Percentiles rank a stretch among this genome's conserved stretches.
Evolutionary conservation across 2,113 vertebrate species (phyloP).

Genomic region (Serilophus lunatus): DNA sequence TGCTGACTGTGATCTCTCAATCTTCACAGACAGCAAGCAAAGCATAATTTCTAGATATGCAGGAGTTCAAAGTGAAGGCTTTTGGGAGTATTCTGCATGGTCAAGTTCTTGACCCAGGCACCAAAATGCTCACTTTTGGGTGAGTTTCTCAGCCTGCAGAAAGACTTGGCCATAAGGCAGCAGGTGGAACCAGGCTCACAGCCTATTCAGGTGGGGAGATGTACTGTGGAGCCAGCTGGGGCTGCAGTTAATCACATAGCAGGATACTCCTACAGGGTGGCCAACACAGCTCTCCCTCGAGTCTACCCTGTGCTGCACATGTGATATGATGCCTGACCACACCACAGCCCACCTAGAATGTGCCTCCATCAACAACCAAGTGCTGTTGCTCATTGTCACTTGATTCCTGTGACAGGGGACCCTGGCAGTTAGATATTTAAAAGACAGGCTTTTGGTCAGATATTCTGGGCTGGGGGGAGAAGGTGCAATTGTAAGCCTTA

Average conservation of each 20-base stretch:
- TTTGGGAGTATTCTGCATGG: not conserved
- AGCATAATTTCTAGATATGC: not conserved
- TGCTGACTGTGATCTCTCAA: not conserved
- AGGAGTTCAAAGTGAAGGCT: not conserved
- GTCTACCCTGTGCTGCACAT: not conserved
- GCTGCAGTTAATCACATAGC: not conserved
- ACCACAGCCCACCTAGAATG: not conserved
- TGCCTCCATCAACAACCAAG: not conserved
- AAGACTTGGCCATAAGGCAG: not conserved
- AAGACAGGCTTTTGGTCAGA: not conserved
- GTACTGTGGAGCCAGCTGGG: not conserved
- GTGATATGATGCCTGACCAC: not conserved
- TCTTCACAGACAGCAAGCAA: not conserved
- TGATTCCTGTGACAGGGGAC: not conserved
- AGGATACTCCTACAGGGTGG: accelerated
- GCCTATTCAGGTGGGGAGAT: accelerated
- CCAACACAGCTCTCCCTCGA: not conserved
- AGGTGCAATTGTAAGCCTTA: not conserved
- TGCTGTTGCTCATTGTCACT: not conserved
- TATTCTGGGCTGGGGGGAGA: not conserved
- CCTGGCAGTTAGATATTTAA: accelerated
- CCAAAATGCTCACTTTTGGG: not conserved
- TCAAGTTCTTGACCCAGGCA: not conserved
- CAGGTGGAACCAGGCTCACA: not conserved
- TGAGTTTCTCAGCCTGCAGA: not conserved